A percentile compares a stretch with the other conserved stretches of the same genome.
Evolutionary conservation across 2,888 invertebrate species (phyloP).

Genomic region (Opisthograptis luteolata): DNA sequence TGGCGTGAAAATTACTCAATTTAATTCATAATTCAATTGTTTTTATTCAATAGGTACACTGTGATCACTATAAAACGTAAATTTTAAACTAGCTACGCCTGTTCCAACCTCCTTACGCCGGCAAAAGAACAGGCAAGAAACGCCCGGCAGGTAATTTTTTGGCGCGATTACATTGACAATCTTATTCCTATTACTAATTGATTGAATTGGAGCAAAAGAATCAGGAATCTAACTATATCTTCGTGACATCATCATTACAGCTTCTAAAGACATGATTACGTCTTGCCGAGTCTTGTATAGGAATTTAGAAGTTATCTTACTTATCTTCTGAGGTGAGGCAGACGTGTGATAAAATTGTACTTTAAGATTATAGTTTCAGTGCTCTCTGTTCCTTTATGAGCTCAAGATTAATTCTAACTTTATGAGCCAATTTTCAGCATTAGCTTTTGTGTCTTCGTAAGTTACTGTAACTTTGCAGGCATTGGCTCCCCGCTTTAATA

Average conservation of each 20-base stretch:
- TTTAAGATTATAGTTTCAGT: slow-evolving; percentile 11
- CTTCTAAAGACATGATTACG: slow-evolving; percentile 44
- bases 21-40: no score
- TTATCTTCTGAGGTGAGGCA: not conserved
- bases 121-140: no score
- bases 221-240: not conserved
- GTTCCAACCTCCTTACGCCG: no score
- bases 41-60: no score
- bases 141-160: no score
- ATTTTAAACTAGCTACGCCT: no score
- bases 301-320: slow-evolving; percentile 6
- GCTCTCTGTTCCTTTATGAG: slow-evolving; percentile 4
- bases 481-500: no score
- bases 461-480: not conserved
- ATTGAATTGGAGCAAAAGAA: not conserved
- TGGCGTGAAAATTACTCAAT: no score
- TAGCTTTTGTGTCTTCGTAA: not conserved
- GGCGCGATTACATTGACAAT: no score
- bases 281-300: slow-evolving; percentile 29
- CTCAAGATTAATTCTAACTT: slow-evolving; percentile 11
- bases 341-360: slow-evolving; percentile 12
- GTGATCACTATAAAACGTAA: no score
- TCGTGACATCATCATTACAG: not conserved
- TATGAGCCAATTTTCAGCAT: slow-evolving; percentile 14
- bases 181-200: no score